Evolutionary conservation across 1,140 invertebrate species (phyloP).

Genomic region (Drosophila rhopaloa): DNA sequence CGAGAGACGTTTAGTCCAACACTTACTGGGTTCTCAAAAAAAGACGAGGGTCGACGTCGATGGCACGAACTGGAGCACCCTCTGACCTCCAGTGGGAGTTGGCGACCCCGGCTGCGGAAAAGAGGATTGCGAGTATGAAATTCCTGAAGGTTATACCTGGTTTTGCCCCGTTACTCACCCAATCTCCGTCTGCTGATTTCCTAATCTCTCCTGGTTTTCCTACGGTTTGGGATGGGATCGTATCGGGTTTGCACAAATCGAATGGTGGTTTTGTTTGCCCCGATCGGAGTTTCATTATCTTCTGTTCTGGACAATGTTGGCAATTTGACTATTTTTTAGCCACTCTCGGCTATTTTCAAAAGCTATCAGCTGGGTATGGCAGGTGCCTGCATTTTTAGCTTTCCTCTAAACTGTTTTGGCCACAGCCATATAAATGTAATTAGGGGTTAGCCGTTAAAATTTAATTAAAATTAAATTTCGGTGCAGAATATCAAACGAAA

Average conservation of each 20-base stretch:
- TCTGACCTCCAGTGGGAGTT: slow-evolving; percentile 3
- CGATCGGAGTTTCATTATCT: slow-evolving; percentile 32
- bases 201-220: slow-evolving; percentile 4
- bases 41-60: background rate
- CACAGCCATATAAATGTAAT: too few relatives aligned
- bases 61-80: slow-evolving; percentile 3
- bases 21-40: slow-evolving; percentile 7
- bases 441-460: too few relatives aligned
- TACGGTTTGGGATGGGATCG: background rate
- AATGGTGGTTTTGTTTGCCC: slow-evolving; percentile 20
- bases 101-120: slow-evolving; percentile 1
- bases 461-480: too few relatives aligned
- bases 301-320: slow-evolving; percentile 15
- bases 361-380: too few relatives aligned
- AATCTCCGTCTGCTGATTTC: background rate
- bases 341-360: background rate
- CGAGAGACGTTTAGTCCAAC: background rate
- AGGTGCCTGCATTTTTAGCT: too few relatives aligned
- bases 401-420: too few relatives aligned
- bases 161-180: background rate
- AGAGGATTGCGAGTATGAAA: background rate
- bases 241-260: too few relatives aligned
- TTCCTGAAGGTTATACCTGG: background rate
- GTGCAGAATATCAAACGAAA: too few relatives aligned
- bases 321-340: background rate